phyloP scores from a whole-genome alignment of 1,140 invertebrate species.

The Cydia splendana region DNA sequence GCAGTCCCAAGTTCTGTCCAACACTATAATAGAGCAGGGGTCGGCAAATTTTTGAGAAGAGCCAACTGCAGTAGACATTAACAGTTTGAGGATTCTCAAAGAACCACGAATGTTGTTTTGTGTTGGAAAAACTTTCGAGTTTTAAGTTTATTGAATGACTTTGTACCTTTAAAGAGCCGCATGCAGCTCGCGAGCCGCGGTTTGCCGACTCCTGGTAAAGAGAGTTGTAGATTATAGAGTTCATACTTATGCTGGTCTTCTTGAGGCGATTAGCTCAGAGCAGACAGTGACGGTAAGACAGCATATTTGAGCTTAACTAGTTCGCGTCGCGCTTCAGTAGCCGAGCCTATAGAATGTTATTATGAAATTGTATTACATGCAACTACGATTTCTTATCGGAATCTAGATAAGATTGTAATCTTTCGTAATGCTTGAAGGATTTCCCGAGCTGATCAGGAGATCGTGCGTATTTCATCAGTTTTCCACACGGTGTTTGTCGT shows the following conservation, averaged over 20 bases:
- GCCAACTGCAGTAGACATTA: no score
- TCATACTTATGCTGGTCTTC: background rate
- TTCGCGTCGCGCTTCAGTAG: conserved; percentile 8
- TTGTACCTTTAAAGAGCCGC: no score
- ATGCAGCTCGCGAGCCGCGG: no score
- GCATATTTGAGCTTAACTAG: background rate
- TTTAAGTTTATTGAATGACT: no score
- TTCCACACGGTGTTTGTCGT: background rate
- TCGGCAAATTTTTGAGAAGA: no score
- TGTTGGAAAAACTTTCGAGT: no score
- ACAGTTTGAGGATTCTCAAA: no score
- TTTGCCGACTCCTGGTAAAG: no score
- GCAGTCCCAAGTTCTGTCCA: no score
- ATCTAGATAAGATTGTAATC: conserved; percentile 23
- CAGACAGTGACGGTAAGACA: background rate
- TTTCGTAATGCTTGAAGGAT: background rate
- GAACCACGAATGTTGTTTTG: no score
- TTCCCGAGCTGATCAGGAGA: background rate
- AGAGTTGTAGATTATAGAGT: no score
- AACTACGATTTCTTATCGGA: conserved; percentile 10
- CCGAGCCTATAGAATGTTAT: background rate
- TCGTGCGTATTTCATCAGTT: background rate
- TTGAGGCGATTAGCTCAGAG: background rate
- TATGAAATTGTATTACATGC: background rate
- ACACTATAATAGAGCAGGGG: no score